Evolutionary conservation across 2,888 invertebrate species (phyloP).

Genomic region (Rhaphigaster nebulosa): DNA sequence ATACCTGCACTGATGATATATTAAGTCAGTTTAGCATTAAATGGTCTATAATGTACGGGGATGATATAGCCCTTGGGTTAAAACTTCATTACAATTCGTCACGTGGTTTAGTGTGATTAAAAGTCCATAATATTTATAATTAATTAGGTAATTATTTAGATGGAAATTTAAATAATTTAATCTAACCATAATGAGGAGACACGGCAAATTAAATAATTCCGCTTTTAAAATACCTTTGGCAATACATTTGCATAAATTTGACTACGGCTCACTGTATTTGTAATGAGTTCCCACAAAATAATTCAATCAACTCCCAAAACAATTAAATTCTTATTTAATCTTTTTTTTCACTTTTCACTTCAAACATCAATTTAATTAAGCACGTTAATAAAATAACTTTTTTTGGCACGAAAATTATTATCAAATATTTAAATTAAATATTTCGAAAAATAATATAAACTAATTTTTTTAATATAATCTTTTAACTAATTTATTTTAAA

Average conservation of each 20-base stretch:
- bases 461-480: too few relatives aligned
- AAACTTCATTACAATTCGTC: not conserved
- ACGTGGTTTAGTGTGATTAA: not conserved
- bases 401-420: not conserved
- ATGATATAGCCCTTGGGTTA: not conserved
- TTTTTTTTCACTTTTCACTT: not conserved
- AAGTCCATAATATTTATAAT: not conserved
- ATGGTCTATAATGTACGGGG: not conserved
- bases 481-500: too few relatives aligned
- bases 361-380: not conserved
- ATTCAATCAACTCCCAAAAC: not conserved
- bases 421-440: too few relatives aligned
- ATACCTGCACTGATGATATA: conserved; percentile 5
- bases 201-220: not conserved
- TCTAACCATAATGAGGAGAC: not conserved
- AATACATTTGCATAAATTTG: conserved; percentile 9
- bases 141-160: not conserved
- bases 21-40: conserved; percentile 15
- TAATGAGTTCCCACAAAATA: not conserved
- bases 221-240: not conserved
- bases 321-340: not conserved
- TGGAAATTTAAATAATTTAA: not conserved
- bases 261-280: not conserved
- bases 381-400: not conserved
- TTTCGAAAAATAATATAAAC: too few relatives aligned